A percentile compares a stretch with the other conserved stretches of the same genome.
phyloP scores from a whole-genome alignment of 2,113 vertebrate species.

The Daboia siamensis region DNA sequence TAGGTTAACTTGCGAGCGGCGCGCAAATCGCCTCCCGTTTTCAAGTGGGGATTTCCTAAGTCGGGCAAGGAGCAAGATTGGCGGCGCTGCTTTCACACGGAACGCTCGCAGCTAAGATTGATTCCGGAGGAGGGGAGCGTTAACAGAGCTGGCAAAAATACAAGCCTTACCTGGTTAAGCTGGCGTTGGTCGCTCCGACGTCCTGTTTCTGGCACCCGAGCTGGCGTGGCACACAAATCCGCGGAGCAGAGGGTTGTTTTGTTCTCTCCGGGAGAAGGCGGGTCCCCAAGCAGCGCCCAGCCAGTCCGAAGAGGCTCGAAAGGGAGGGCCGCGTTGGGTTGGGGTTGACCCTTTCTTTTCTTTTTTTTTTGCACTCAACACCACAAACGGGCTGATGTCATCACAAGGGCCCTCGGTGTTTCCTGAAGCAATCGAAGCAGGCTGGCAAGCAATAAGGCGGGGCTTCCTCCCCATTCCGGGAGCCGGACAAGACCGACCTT shows the following conservation, averaged over 20 bases:
- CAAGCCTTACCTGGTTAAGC: background rate
- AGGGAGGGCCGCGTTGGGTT: background rate
- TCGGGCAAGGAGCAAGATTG: background rate
- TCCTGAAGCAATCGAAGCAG: background rate
- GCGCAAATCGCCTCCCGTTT: background rate
- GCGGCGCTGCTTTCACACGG: background rate
- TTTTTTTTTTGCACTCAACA: background rate
- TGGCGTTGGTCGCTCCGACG: background rate
- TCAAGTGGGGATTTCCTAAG: background rate
- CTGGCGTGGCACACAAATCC: background rate
- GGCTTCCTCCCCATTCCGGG: background rate
- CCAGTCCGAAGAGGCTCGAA: background rate
- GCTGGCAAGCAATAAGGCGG: background rate
- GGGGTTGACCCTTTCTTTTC: too few relatives aligned
- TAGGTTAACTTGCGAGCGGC: background rate
- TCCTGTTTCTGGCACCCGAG: background rate
- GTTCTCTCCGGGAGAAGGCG: conserved; percentile 13
- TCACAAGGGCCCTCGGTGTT: background rate
- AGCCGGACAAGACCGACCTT: background rate
- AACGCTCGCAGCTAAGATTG: background rate
- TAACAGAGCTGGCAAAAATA: background rate
- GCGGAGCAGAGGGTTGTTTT: background rate
- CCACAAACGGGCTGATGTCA: background rate
- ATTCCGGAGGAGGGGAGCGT: background rate
- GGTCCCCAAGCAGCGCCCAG: background rate